Conservation (phyloP, 2,113 vertebrate genomes). For the Casuarius casuarius region DNA sequence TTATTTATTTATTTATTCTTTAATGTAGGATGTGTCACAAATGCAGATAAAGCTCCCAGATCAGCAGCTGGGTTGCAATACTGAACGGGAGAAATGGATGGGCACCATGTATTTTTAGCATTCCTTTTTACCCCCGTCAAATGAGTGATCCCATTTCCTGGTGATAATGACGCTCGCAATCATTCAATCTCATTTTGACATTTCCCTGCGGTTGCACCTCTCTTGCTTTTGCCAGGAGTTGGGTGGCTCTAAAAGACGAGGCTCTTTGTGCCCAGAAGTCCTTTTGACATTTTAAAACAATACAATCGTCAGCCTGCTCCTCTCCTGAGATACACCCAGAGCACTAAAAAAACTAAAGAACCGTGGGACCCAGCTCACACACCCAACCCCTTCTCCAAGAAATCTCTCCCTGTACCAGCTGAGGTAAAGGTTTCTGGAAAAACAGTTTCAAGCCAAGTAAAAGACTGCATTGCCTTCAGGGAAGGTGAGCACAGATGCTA, state of each 20-base stretch:
- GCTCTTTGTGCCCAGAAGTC: slow-evolving; percentile 18
- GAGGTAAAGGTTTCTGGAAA: slow-evolving; percentile 30
- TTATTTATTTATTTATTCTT: not conserved
- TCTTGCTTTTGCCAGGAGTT: not conserved
- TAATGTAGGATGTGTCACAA: not conserved
- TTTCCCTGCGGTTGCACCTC: slow-evolving; percentile 40
- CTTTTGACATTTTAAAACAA: slow-evolving; percentile 65
- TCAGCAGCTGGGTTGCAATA: slow-evolving; percentile 20
- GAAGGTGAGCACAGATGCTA: slow-evolving; percentile 48
- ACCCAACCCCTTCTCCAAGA: slow-evolving; percentile 33
- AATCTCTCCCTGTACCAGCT: not conserved
- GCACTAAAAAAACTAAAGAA: not conserved
- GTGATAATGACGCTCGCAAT: not conserved
- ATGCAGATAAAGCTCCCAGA: slow-evolving; percentile 33
- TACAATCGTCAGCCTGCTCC: slow-evolving; percentile 10
- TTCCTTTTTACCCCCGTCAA: not conserved
- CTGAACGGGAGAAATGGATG: not conserved
- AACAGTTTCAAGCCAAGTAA: slow-evolving; percentile 14
- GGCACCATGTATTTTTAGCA: not conserved
- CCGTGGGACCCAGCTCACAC: not conserved
- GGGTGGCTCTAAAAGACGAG: slow-evolving; percentile 39
- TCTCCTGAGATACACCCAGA: slow-evolving; percentile 26
- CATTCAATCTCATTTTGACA: slow-evolving; percentile 26
- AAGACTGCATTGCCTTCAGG: slow-evolving; percentile 25
- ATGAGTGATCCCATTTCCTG: slow-evolving; percentile 8